phyloP scores from a whole-genome alignment of 2,113 vertebrate species.

The Salvator merianae region DNA sequence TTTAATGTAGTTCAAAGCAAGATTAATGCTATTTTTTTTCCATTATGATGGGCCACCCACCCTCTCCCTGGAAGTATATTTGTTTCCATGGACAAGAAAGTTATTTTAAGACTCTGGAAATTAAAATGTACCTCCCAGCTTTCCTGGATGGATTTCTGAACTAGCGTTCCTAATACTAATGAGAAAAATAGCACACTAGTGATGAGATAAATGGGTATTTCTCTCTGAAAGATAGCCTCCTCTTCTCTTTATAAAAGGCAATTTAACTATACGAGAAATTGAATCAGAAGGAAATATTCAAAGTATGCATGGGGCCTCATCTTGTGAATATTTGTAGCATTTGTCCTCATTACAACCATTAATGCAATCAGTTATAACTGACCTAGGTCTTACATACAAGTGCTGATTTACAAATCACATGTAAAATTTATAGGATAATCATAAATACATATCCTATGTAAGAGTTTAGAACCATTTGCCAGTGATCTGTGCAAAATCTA shows the following conservation, averaged over 20 bases:
- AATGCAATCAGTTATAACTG: too few relatives aligned
- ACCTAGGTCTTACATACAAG: background rate
- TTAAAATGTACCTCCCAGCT: slow-evolving; percentile 26
- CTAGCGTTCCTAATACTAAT: background rate
- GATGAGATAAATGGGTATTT: background rate
- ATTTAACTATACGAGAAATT: background rate
- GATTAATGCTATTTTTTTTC: slow-evolving; percentile 3
- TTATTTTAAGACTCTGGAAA: slow-evolving; percentile 20
- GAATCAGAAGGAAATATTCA: slow-evolving; percentile 31
- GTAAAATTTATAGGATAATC: background rate
- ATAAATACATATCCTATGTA: background rate
- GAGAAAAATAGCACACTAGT: slow-evolving; percentile 18
- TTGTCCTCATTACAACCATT: background rate
- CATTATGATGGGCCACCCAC: background rate
- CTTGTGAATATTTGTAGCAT: background rate
- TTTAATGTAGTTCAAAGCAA: slow-evolving; percentile 11
- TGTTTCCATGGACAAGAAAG: slow-evolving; percentile 32
- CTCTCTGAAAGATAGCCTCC: background rate
- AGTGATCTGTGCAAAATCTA: too few relatives aligned
- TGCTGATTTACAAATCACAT: background rate
- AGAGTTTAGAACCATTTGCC: background rate
- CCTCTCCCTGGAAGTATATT: slow-evolving; percentile 13
- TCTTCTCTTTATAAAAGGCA: background rate
- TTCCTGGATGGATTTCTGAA: slow-evolving; percentile 1
- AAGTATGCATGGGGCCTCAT: background rate